Percentiles rank a stretch among this genome's conserved stretches.
phyloP scores from a whole-genome alignment of 2,888 invertebrate species.

The Gibbula magus region DNA sequence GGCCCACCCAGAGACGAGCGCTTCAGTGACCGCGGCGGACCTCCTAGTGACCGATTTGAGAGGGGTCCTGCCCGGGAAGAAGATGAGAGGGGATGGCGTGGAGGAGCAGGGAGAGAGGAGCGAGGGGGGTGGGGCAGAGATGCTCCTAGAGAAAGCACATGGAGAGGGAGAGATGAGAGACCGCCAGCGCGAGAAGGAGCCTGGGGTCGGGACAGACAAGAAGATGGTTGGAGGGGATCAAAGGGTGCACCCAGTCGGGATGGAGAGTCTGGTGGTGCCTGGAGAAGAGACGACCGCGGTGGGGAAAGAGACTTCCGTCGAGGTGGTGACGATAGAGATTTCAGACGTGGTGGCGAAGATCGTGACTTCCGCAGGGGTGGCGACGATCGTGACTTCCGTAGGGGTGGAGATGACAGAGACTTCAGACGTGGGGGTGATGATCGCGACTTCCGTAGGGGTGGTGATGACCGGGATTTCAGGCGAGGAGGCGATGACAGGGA shows the following conservation, averaged over 20 bases:
- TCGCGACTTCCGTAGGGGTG: conserved; percentile 29
- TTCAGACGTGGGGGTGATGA: conserved; percentile 22
- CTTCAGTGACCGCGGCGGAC: not conserved
- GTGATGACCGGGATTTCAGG: conserved; percentile 35
- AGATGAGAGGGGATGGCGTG: conserved; percentile 25
- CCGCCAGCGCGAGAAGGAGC: not conserved
- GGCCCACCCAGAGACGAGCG: not conserved
- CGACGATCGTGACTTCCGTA: conserved; percentile 16
- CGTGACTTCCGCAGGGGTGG: conserved; percentile 33
- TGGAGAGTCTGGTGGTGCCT: conserved; percentile 16
- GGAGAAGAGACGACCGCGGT: conserved; percentile 25
- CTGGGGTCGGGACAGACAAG: not conserved
- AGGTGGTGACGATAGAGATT: conserved; percentile 30
- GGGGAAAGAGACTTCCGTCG: conserved; percentile 23
- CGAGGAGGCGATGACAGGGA: conserved; percentile 27
- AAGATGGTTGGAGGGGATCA: not conserved
- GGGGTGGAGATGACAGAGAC: conserved; percentile 28
- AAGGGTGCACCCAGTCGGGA: conserved; percentile 32
- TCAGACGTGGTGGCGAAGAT: conserved; percentile 12
- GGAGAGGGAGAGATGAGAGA: conserved; percentile 35
- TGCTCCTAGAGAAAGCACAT: not conserved
- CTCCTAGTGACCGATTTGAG: not conserved
- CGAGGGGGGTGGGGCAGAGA: conserved; percentile 33
- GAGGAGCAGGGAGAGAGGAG: conserved; percentile 28
- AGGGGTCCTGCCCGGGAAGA: not conserved